Base-by-base conservation (phyloP, 2,888 invertebrate species). In the Crossocerus cetratus region DNA sequence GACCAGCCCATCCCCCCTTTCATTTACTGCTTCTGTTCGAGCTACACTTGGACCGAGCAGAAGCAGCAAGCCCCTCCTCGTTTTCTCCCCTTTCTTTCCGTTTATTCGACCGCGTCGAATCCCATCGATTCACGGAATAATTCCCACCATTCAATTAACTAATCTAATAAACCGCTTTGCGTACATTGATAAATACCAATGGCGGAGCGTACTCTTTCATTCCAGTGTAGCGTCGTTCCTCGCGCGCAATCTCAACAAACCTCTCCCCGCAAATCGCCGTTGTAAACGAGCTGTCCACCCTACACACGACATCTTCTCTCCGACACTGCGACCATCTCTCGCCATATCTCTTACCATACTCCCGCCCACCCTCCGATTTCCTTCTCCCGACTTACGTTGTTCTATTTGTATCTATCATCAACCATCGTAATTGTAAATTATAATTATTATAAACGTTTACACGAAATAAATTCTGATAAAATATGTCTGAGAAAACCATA, bases 381-480 rank as follows among this genome's bases (percentile, higher is more conserved):
- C 78, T 81, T 69, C 76, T 75, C 69, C 71, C 67, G 81, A 88
- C 87, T 88, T 90, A 88, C 86, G 89, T 89, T 89, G 88, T 89
- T 90, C 89, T 90, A 90, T 89, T 90, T 90, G 89, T 90, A 90
- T 89, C 89, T 89, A 89, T 90, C 89, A 89, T 90, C 89, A 87
- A 87, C 86, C 90, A 89, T 90, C 90, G 88, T 90, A 90, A 90
- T 89, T 90, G 90, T 90, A 90, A 89, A 90, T 90, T 90, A 89
- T 90, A 88, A 89, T 90, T 90, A 89, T 90, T 90, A 90, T 89
- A 90, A 90, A 90, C 90, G 90, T 90, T 90, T 90, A 90, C 90
- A 90, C 90, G 88, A 90, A 89, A 90, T 89, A 90, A 90, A 90
- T 90, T 90, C 90, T 90, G 90, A 90, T 90, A 89, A 90, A 90